Evolutionary conservation across 2,888 invertebrate species (phyloP), one percentile per base, ranked within the genome.

Genomic region (Protonemura montana): DNA sequence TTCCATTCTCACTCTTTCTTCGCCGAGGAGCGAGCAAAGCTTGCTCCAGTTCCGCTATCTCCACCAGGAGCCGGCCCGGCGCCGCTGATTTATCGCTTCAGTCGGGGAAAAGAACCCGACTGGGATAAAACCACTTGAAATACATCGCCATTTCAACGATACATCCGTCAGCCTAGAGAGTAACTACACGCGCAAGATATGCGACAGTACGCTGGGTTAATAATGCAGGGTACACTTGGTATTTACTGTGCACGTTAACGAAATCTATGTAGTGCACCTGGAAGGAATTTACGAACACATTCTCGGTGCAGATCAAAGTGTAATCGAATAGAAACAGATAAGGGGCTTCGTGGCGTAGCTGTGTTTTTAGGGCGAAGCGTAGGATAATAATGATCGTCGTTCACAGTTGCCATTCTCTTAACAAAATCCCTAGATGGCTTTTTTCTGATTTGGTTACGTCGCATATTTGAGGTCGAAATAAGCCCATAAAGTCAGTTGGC

Each of bases 61-160:
- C 28, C 84, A 27, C 10, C 26, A 26, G 26, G 27, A 26, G 42
- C 84, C 30, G 81, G 1, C n/a, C 76, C 76, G 27, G 76, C 76
- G 26, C 27, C 13, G 84, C 21, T 84, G 84, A 84, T 84, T 84
- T 84, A 84, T 84, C 28, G 84, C 84, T n/a, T 0, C 6, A 35
- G 2, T 7, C 26, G 42, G 21, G 25, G 42, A 26, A 83, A 16
- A 42, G 59, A 29, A 81, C 29, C 81, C 28, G 28, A 81, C 28
- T 16, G 84, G 84, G 59, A 84, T 59, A 76, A 84, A 76, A 84
- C 84, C 84, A 84, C 84, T 84, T 84, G 84, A 76, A 76, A 84
- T 84, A 84, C 76, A 84, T 84, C 84, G 81, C 78, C 28, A 30
- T 81, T 81, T 81, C 81, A 81, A 3, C 84, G 84, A 84, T 84